A percentile compares a stretch with the other conserved stretches of the same genome.
phyloP scores from a whole-genome alignment of 2,113 vertebrate genomes.

The Sinosuthora webbiana region DNA sequence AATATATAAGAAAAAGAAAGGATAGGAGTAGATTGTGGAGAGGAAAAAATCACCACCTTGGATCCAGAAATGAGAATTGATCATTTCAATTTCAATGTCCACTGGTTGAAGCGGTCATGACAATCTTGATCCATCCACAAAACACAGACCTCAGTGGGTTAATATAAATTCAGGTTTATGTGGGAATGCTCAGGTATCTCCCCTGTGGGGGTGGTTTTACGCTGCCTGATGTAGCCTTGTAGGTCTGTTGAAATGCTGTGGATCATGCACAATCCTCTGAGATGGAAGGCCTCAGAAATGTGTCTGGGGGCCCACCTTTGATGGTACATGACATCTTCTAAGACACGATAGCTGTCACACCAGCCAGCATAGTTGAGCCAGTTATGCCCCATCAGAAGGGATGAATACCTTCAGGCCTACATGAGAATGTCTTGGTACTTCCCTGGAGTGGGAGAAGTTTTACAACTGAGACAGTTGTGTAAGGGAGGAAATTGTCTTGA shows the following conservation, averaged over 20 bases:
- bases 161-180: neutral
- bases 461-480: neutral
- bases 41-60: neutral
- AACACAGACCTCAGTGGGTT: neutral
- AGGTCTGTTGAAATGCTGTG: neutral
- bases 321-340: neutral
- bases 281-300: neutral
- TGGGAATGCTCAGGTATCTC: neutral
- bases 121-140: neutral
- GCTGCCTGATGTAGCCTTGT: neutral
- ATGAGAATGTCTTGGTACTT: neutral
- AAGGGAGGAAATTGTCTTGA: neutral
- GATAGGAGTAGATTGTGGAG: neutral
- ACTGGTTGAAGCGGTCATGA: neutral
- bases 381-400: neutral
- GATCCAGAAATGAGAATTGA: neutral
- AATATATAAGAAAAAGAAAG: neutral
- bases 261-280: neutral
- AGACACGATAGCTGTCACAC: neutral
- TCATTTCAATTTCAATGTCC: fast-evolving
- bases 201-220: neutral
- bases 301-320: neutral
- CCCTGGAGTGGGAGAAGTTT: neutral
- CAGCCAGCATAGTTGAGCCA: neutral
- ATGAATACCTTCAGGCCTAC: neutral